Evolutionary conservation across 2,797 vertebrate species (phyloP).

Genomic region (Lycodopsis pacificus): DNA sequence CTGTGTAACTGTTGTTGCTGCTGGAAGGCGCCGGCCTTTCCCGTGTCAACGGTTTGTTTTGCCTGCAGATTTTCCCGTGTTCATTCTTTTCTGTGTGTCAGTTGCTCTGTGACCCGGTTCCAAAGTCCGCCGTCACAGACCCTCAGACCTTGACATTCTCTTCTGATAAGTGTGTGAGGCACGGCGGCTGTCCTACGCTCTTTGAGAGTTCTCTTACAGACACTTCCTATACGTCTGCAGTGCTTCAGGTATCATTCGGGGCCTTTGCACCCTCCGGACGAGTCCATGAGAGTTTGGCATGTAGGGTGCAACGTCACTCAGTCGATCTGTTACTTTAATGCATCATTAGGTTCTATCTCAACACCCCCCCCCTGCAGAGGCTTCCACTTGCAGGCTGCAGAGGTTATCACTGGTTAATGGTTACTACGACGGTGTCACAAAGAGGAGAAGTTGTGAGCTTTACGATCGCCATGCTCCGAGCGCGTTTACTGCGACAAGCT

Average conservation of each 20-base stretch:
- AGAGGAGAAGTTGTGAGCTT: neutral
- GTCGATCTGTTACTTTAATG: neutral
- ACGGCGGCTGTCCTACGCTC: neutral
- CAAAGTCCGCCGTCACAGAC: conserved; percentile 19
- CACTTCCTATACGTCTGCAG: neutral
- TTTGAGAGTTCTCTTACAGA: neutral
- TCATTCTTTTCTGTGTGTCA: neutral
- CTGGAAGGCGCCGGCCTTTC: neutral
- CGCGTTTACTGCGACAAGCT: neutral
- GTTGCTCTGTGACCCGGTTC: conserved; percentile 1
- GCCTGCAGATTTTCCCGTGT: conserved; percentile 1
- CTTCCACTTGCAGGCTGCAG: neutral
- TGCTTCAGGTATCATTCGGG: neutral
- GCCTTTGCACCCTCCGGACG: neutral
- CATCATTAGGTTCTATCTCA: neutral
- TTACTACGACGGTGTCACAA: neutral
- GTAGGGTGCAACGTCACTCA: neutral
- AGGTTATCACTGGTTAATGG: conserved; percentile 10
- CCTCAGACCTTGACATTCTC: conserved; percentile 3
- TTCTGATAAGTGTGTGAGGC: neutral
- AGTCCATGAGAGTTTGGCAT: neutral
- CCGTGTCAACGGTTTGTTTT: neutral
- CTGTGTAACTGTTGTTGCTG: neutral
- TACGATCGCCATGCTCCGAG: neutral
- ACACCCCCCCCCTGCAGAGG: neutral